Percentiles rank a stretch among this genome's conserved stretches.
Conservation (phyloP, 2,797 vertebrate genomes). For the Hylomyscus alleni region DNA sequence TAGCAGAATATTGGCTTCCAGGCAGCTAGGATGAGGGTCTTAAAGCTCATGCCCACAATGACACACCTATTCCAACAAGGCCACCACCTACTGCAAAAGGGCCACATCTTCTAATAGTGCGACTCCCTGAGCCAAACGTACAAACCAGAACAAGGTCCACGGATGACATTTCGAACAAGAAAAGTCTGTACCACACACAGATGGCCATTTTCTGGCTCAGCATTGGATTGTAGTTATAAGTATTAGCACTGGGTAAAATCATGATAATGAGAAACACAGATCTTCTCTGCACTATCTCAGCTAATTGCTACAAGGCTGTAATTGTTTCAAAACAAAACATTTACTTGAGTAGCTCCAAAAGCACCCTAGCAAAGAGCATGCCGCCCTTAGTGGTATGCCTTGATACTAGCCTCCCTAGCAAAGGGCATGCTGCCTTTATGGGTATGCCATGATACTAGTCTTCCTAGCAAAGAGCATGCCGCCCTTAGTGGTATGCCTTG, state of each 20-base stretch:
- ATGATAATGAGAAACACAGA: not conserved
- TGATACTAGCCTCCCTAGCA: not conserved
- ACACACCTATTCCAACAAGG: not conserved
- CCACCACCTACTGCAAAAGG: not conserved
- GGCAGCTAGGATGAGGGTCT: not conserved
- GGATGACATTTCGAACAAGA: not conserved
- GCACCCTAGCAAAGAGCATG: not conserved
- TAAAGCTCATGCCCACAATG: not conserved
- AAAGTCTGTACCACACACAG: not conserved
- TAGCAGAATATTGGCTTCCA: not conserved
- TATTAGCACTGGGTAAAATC: not conserved
- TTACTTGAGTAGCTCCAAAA: not conserved
- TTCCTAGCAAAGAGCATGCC: not conserved
- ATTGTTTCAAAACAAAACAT: slow-evolving; percentile 46
- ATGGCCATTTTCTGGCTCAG: slow-evolving; percentile 11
- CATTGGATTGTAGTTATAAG: not conserved
- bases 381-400: not conserved
- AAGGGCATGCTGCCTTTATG: not conserved
- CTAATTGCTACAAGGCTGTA: not conserved
- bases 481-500: not conserved
- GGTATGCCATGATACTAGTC: not conserved
- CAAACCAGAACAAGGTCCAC: not conserved
- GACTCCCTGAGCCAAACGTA: not conserved
- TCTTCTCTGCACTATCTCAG: not conserved
- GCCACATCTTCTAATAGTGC: not conserved